Percentiles rank a stretch among this genome's conserved stretches.
Conservation (phyloP, 2,113 vertebrate species). For the Mastomys natalensis region DNA sequence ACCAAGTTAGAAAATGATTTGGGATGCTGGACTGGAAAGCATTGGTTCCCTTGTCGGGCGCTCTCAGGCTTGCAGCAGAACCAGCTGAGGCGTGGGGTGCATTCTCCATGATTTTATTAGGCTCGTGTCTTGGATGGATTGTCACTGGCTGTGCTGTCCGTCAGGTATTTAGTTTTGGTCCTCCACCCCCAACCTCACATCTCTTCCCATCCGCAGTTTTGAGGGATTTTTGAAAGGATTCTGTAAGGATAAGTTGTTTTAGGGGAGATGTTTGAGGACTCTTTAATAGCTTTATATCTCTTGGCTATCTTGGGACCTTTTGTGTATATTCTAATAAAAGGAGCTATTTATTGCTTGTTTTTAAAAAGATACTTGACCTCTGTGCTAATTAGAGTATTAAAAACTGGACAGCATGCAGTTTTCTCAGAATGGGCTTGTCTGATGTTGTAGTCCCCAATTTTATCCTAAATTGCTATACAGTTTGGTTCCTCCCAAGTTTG, state of each 20-base stretch:
- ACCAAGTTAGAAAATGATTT: not conserved
- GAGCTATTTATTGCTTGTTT: conserved; percentile 38
- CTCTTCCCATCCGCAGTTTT: conserved; percentile 40
- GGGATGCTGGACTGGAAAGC: not conserved
- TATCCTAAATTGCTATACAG: not conserved
- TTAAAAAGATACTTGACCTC: conserved; percentile 43
- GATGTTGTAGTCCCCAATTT: conserved; percentile 27
- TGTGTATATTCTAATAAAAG: conserved; percentile 59
- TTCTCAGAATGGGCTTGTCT: conserved; percentile 3
- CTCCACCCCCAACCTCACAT: not conserved
- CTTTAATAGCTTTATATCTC: conserved; percentile 38
- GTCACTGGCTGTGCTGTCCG: fast-evolving
- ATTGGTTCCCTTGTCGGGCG: fast-evolving
- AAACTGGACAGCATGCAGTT: conserved; percentile 10
- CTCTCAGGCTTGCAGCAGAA: fast-evolving
- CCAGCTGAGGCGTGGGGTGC: not conserved
- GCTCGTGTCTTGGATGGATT: not conserved
- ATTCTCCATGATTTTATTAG: not conserved
- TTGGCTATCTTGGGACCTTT: conserved; percentile 58
- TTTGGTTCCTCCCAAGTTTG: not conserved
- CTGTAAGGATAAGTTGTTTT: not conserved
- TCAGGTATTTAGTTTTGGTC: not conserved
- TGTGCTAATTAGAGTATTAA: conserved; percentile 59
- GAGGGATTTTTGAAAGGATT: conserved; percentile 54
- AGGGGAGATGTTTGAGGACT: not conserved